Conservation (phyloP, 2,888 invertebrate genomes). For the Athrips mouffetella region DNA sequence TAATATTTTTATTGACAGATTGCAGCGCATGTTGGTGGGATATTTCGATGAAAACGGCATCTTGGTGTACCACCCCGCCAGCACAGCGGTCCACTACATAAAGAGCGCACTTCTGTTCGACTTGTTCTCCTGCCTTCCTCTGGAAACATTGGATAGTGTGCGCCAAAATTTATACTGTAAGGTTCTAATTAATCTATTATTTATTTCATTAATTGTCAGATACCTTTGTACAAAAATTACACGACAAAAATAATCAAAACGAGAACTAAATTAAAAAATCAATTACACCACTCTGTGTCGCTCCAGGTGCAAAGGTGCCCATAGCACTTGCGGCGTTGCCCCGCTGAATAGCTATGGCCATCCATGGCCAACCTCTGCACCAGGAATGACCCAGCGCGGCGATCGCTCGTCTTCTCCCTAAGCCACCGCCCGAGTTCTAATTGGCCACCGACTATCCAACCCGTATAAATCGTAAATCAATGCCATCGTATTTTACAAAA, state of each 20-base stretch:
- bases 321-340: not conserved
- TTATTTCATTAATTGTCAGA: not conserved
- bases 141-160: slow-evolving; percentile 38
- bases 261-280: too few relatives aligned
- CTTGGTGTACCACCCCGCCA: slow-evolving; percentile 58
- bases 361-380: too few relatives aligned
- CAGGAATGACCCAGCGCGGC: too few relatives aligned
- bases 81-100: slow-evolving; percentile 57
- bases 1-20: slow-evolving; percentile 28
- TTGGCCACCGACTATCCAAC: too few relatives aligned
- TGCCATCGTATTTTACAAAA: too few relatives aligned
- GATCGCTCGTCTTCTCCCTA: too few relatives aligned
- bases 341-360: not conserved
- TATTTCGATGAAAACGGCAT: slow-evolving; percentile 54
- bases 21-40: slow-evolving; percentile 59
- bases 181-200: not conserved
- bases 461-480: too few relatives aligned
- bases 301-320: too few relatives aligned
- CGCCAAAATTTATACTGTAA: not conserved
- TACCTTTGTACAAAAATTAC: not conserved
- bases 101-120: slow-evolving; percentile 53
- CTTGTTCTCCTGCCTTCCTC: slow-evolving; percentile 45
- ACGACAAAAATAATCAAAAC: too few relatives aligned
- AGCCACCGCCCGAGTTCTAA: too few relatives aligned
- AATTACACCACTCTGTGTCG: too few relatives aligned